phyloP scores from a whole-genome alignment of 2,113 vertebrate species.

The Poecile atricapillus region DNA sequence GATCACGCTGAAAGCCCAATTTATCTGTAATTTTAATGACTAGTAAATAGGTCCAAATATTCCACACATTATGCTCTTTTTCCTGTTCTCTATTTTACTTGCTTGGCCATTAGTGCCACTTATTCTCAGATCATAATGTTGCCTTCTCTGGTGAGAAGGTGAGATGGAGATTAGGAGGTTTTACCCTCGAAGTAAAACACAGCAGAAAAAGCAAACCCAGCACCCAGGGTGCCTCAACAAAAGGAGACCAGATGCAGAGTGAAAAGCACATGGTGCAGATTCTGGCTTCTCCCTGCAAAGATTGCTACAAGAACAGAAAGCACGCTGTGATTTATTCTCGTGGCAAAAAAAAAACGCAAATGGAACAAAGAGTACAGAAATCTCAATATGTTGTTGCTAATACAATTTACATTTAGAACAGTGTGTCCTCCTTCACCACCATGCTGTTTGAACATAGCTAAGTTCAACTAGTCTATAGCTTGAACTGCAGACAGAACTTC shows the following conservation, averaged over 20 bases:
- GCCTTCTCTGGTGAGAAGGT: neutral
- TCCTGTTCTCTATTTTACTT: neutral
- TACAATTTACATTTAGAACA: slow-evolving; percentile 63
- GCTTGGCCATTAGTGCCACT: neutral
- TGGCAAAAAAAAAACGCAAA: slow-evolving; percentile 33
- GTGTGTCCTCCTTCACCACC: slow-evolving; percentile 8
- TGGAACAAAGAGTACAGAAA: slow-evolving; percentile 61
- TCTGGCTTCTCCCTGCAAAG: slow-evolving; percentile 33
- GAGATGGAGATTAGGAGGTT: neutral
- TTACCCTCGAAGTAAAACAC: neutral
- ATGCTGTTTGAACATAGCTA: neutral
- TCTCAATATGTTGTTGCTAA: slow-evolving; percentile 59
- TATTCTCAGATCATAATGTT: neutral
- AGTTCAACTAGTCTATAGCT: slow-evolving; percentile 4
- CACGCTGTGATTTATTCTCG: slow-evolving; percentile 51
- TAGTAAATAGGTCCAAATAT: neutral
- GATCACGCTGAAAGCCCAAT: neutral
- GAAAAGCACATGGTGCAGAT: neutral
- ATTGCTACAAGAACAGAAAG: slow-evolving; percentile 41
- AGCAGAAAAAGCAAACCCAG: neutral
- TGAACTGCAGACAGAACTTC: slow-evolving; percentile 21
- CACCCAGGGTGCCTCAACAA: neutral
- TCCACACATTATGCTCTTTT: neutral
- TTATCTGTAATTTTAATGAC: neutral
- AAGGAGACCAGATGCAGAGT: slow-evolving; percentile 38